Conservation (phyloP, 64 coral and sea anemone genomes). For the Actinia equina region DNA sequence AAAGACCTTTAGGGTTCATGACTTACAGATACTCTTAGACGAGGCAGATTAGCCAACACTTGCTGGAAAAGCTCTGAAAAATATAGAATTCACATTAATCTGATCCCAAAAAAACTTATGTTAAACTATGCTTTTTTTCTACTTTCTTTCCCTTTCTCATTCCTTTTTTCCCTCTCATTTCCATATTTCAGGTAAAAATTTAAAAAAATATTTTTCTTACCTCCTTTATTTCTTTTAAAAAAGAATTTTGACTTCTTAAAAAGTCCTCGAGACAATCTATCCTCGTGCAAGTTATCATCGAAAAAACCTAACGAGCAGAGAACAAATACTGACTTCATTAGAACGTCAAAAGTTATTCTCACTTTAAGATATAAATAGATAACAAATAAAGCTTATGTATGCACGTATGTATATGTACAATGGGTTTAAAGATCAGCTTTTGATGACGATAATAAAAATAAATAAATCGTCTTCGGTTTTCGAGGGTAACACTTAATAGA, state of each 20-base stretch:
- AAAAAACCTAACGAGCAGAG: slow-evolving; percentile 52
- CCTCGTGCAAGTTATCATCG: slow-evolving; percentile 58
- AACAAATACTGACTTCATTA: neutral
- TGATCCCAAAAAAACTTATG: neutral
- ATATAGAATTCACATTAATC: neutral
- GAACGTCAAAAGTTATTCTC: no score
- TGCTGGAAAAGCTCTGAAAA: neutral
- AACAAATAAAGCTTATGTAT: no score
- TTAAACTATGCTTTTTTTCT: neutral
- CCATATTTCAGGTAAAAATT: neutral
- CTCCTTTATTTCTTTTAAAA: slow-evolving; percentile 51
- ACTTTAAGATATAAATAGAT: no score
- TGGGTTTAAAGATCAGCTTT: no score
- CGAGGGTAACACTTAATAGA: no score
- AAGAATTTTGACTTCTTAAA: slow-evolving; percentile 38
- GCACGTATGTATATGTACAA: no score
- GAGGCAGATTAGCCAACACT: neutral
- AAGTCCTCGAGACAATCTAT: slow-evolving; percentile 60
- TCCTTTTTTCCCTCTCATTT: neutral
- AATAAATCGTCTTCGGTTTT: no score
- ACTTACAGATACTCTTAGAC: neutral
- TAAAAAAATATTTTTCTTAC: slow-evolving; percentile 8
- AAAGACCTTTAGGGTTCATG: no score
- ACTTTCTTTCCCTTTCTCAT: neutral
- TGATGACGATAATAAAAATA: no score